These are phyloP conservation scores for Andrena bicolor DNA, from an alignment of 2,888 invertebrate genomes.

Conservation along the genomic window DNA sequence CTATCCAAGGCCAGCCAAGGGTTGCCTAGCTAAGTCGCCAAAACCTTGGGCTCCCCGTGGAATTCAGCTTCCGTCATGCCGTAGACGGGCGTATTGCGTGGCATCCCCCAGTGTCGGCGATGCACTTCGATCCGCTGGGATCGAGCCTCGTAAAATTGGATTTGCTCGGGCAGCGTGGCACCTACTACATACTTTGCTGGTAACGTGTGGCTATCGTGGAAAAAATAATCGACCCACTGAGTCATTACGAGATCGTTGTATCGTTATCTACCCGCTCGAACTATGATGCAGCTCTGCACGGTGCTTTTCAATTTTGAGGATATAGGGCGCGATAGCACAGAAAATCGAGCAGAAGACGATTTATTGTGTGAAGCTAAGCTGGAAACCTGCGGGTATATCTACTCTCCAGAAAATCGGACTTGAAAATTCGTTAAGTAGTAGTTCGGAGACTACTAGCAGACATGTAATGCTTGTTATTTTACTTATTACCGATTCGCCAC, in stretches of 20 bases:
- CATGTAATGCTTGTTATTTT: no score
- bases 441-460: no score
- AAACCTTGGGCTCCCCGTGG: conserved; percentile 70
- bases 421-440: no score
- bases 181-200: conserved; percentile 32
- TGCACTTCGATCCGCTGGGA: conserved; percentile 71
- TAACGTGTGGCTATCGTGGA: conserved; percentile 46
- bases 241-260: conserved; percentile 23
- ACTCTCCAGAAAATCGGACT: no score
- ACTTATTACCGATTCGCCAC: no score
- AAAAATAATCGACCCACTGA: conserved; percentile 1
- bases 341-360: no score
- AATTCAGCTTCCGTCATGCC: conserved; percentile 71
- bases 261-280: no score
- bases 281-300: no score
- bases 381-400: no score
- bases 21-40: conserved; percentile 71
- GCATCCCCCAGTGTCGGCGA: conserved; percentile 67
- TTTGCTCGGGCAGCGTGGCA: conserved; percentile 64
- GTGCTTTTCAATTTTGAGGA: no score
- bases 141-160: conserved; percentile 74
- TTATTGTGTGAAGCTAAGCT: no score
- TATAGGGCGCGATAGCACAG: no score
- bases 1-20: conserved; percentile 62
- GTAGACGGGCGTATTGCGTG: conserved; percentile 69